Percentiles rank a stretch among this genome's conserved stretches.
Evolutionary conservation across 2,797 vertebrate genomes (phyloP).

Genomic region (Pempheris klunzingeri): DNA sequence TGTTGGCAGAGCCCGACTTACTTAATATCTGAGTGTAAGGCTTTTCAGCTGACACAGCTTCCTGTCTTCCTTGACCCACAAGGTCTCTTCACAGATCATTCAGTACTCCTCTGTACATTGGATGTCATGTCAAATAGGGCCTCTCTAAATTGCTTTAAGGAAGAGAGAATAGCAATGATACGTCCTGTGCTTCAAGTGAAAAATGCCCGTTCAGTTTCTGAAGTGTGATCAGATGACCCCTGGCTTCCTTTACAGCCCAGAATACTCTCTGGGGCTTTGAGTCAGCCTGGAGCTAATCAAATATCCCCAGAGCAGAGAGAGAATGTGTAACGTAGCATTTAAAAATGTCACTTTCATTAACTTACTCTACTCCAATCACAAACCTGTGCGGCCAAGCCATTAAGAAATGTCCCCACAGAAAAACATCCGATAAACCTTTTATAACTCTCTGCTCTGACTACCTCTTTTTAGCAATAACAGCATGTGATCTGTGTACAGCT

Average conservation of each 20-base stretch:
- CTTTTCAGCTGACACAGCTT: constrained; percentile 46
- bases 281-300: constrained; percentile 49
- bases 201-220: constrained; percentile 38
- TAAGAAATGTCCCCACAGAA: constrained; percentile 13
- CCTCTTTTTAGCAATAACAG: constrained; percentile 71
- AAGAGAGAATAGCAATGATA: constrained; percentile 2
- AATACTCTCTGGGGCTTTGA: constrained; percentile 38
- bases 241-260: constrained; percentile 56
- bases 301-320: constrained; percentile 24
- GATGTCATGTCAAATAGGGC: neutral
- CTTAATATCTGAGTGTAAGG: constrained; percentile 14
- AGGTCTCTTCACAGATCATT: constrained; percentile 3
- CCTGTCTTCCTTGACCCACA: constrained; percentile 32
- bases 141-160: constrained; percentile 10
- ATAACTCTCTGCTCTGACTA: constrained; percentile 57
- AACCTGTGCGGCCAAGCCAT: constrained; percentile 1
- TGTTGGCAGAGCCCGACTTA: constrained; percentile 12
- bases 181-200: constrained; percentile 26
- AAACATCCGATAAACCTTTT: constrained; percentile 48
- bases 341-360: constrained; percentile 6
- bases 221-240: constrained; percentile 73
- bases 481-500: constrained; percentile 75
- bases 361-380: constrained; percentile 15
- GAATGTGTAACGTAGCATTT: neutral
- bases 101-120: constrained; percentile 1